Evolutionary conservation across 2,113 vertebrate species (phyloP).

Genomic region (Acanthochromis polyacanthus): DNA sequence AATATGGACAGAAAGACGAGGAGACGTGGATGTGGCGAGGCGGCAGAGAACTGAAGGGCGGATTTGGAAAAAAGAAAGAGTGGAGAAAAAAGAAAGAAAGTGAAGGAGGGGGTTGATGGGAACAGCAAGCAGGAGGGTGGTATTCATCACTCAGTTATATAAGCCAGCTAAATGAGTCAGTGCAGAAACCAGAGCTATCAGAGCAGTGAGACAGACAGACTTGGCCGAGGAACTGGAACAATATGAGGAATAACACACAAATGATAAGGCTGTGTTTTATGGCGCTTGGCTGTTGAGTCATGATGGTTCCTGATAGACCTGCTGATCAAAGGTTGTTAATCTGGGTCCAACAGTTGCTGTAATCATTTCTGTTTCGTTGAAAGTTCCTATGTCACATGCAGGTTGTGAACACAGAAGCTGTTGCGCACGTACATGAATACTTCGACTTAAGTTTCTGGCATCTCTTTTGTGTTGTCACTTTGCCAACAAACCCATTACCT

Average conservation of each 20-base stretch:
- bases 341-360: background rate
- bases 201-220: conserved; percentile 33
- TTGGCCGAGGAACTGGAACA: conserved; percentile 44
- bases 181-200: conserved; percentile 57
- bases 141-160: conserved; percentile 60
- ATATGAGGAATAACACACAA: conserved; percentile 42
- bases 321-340: conserved; percentile 30
- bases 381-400: conserved; percentile 15
- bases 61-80: conserved; percentile 25
- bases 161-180: conserved; percentile 60
- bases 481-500: conserved; percentile 37
- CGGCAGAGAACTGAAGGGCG: conserved; percentile 10
- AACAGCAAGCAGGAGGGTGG: conserved; percentile 35
- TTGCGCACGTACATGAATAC: conserved; percentile 21
- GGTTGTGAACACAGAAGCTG: background rate
- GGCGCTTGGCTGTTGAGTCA: conserved; percentile 37
- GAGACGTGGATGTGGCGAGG: conserved; percentile 38
- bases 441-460: conserved; percentile 10
- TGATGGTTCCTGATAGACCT: conserved; percentile 27
- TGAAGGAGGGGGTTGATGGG: background rate
- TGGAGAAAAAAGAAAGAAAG: conserved; percentile 20
- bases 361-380: conserved; percentile 23
- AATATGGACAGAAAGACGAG: conserved; percentile 26
- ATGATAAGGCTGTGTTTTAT: conserved; percentile 32
- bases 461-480: conserved; percentile 1